These are phyloP conservation scores for Elmis aenea DNA, from an alignment of 2,888 invertebrate species.

Conservation along the genomic window DNA sequence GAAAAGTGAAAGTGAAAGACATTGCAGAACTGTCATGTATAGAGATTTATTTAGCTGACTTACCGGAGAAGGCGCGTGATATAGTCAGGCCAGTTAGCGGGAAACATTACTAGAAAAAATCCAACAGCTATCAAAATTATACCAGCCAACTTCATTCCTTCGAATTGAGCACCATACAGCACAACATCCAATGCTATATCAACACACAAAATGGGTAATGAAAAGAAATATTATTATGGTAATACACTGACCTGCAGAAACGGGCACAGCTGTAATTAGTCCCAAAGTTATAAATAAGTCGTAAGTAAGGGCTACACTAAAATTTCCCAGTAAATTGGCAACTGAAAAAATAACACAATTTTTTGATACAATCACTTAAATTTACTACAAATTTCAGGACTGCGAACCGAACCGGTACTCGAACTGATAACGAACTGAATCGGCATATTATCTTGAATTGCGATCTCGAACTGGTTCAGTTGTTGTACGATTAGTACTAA, in stretches of 20 bases:
- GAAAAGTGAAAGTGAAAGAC: no score
- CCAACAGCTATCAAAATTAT: slow-evolving; percentile 86
- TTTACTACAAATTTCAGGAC: not conserved
- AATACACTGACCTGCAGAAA: slow-evolving; percentile 75
- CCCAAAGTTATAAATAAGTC: slow-evolving; percentile 93
- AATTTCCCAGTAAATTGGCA: slow-evolving; percentile 89
- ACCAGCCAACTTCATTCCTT: slow-evolving; percentile 94
- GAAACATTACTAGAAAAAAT: slow-evolving; percentile 90
- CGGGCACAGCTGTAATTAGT: slow-evolving; percentile 88
- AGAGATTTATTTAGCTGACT: no score
- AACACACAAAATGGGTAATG: slow-evolving; percentile 1
- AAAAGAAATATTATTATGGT: slow-evolving; percentile 2
- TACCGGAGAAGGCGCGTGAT: slow-evolving; percentile 85
- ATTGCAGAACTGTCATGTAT: no score
- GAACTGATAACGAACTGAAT: no score
- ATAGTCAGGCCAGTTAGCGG: slow-evolving; percentile 95
- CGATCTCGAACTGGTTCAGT: no score
- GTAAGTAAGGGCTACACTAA: slow-evolving; percentile 89
- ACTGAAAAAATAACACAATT: slow-evolving; percentile 54
- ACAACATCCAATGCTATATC: slow-evolving; percentile 76
- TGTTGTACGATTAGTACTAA: no score
- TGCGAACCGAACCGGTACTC: no score
- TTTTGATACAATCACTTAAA: not conserved
- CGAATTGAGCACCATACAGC: slow-evolving; percentile 79
- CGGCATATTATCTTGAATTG: no score